Percentiles rank a stretch among this genome's conserved stretches.
Conservation (phyloP, 2,888 invertebrate genomes). For the Eulithis prunata region DNA sequence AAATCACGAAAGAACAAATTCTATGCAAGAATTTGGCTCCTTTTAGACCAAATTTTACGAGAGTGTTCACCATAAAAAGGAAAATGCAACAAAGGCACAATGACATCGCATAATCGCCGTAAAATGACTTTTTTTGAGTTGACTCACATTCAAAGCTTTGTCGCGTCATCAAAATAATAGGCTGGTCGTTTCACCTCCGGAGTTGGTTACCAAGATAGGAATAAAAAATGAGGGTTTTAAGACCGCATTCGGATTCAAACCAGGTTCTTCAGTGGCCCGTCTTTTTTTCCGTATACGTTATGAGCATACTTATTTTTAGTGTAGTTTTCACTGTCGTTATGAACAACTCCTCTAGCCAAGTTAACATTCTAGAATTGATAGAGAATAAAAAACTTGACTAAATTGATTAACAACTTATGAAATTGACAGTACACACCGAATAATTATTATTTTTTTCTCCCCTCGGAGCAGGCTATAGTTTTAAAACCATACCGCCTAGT, state of each 20-base stretch:
- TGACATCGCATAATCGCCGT: conserved; percentile 51
- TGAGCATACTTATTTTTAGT: too few species aligned
- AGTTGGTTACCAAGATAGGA: conserved; percentile 62
- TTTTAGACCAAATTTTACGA: conserved; percentile 39
- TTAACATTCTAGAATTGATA: too few species aligned
- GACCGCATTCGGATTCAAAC: conserved; percentile 36
- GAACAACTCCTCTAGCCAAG: too few species aligned
- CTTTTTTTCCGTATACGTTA: neutral
- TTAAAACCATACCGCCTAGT: too few species aligned
- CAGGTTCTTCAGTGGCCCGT: neutral
- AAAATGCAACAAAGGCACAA: conserved; percentile 52
- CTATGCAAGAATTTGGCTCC: conserved; percentile 20
- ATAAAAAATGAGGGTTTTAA: conserved; percentile 47
- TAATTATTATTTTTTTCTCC: too few species aligned
- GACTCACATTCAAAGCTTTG: conserved; percentile 66
- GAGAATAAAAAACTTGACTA: too few species aligned
- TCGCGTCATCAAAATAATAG: conserved; percentile 72
- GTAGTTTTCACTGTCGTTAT: too few species aligned
- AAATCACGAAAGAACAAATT: conserved; percentile 24
- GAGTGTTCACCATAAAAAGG: conserved; percentile 39
- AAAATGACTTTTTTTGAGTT: conserved; percentile 52
- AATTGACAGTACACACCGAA: too few species aligned
- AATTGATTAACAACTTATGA: too few species aligned
- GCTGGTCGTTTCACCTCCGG: conserved; percentile 60
- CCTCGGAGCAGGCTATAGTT: too few species aligned